These are phyloP conservation scores for Festucalex cinctus DNA, from an alignment of 2,113 vertebrate genomes.

Conservation along the genomic window DNA sequence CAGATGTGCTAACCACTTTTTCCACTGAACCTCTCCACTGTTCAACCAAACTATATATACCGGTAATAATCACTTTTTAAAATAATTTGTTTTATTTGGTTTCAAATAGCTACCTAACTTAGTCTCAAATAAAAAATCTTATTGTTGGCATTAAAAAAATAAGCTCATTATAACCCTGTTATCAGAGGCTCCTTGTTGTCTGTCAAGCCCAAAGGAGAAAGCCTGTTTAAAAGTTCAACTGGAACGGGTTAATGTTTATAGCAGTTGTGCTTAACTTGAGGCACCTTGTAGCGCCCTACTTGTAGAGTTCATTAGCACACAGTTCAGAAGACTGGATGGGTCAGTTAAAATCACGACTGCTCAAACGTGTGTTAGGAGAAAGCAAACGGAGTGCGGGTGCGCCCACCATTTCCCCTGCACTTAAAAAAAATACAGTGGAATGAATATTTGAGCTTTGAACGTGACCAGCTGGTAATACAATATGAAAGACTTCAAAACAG, in stretches of 20 bases:
- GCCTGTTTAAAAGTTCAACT: neutral
- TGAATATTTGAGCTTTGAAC: conserved; percentile 2
- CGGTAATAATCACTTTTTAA: too few relatives aligned
- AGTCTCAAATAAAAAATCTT: neutral
- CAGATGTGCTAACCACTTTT: too few relatives aligned
- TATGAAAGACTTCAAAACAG: neutral
- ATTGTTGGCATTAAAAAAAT: neutral
- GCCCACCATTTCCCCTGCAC: neutral
- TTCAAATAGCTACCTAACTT: neutral
- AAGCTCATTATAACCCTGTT: neutral
- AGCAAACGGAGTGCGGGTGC: neutral
- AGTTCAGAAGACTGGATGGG: neutral
- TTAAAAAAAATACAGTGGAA: conserved; percentile 4
- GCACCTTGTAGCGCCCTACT: neutral
- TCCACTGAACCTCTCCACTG: too few relatives aligned
- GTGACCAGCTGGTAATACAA: conserved; percentile 5
- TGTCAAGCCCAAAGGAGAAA: neutral
- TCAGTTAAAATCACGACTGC: neutral
- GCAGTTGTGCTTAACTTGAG: neutral
- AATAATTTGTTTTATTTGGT: neutral
- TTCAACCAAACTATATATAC: too few relatives aligned
- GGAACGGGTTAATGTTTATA: neutral
- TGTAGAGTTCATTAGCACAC: neutral
- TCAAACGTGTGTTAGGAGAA: neutral
- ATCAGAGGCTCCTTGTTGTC: neutral